Evolutionary conservation across 2,888 invertebrate genomes (phyloP), one percentile per base, ranked within the genome.

Genomic region (Leptopilina myrica): DNA sequence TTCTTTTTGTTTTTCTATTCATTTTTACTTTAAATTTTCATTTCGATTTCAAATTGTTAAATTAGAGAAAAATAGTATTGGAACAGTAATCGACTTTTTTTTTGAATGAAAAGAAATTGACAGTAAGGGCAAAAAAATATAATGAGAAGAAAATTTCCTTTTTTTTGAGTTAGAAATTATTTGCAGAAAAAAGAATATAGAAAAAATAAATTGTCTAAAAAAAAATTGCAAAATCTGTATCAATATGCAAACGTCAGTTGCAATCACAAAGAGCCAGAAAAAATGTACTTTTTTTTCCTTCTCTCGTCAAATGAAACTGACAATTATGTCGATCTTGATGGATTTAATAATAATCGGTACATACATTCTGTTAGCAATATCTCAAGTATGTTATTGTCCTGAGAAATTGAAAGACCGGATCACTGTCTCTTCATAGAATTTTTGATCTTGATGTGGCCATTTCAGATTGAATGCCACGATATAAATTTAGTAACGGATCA

Each of bases 381-480:
- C 69, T 69, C 6, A 69, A 26, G 69, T 69, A 69, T 69, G 53
- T 53, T 26, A 53, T 53, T 49, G 69, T 69, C 69, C 49, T 69
- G 20, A 26, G 53, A 6, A 69, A 69, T 53, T 69, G 69, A 69
- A 53, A 26, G 69, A 69, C 69, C 15, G 53, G 49, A 69, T 49
- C 26, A 49, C 26, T 69, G 53, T 67, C 67, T 67, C 49, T 49
- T 53, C 26, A 26, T 49, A 69, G 26, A 69, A 53, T 12, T 26
- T 49, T 53, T 20, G 49, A 69, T 69, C 69, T 69, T 53, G 69
- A 69, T 69, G 53, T 6, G 6, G 53, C 12, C 69, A 69, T 53
- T 33, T 33, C 53, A 53, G 69, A 69, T 69, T 14, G 26, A 69
- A 53, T 12, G 11, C 49, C 53, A 26, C 8, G 69, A 69, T 69